Conservation (phyloP, 2,888 invertebrate species). For the Eristalinus sepulchralis region DNA sequence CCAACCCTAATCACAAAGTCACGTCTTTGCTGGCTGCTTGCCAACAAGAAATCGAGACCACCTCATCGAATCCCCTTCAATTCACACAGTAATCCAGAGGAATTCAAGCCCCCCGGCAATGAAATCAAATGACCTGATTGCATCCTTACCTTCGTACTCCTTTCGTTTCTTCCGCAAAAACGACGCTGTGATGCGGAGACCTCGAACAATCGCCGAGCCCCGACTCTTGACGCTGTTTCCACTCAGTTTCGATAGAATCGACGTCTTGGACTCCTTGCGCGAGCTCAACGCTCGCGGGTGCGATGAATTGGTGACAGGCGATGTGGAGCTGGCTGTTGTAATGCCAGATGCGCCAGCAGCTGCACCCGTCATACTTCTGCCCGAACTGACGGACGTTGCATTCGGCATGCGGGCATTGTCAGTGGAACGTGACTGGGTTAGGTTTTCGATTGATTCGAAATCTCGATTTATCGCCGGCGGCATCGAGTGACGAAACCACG, state of each 20-base stretch:
- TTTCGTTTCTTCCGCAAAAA: conserved; percentile 77
- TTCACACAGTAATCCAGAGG: background rate
- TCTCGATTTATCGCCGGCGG: conserved; percentile 78
- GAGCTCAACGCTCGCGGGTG: conserved; percentile 21
- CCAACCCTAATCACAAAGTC: background rate
- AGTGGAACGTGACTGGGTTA: conserved; percentile 74
- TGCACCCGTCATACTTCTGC: conserved; percentile 53
- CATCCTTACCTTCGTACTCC: conserved; percentile 79
- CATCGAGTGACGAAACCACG: conserved; percentile 79
- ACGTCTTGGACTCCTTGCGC: conserved; percentile 77
- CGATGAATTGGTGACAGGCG: conserved; percentile 49
- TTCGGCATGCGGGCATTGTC: conserved; percentile 74
- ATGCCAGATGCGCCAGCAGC: conserved; percentile 59
- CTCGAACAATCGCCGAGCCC: conserved; percentile 73
- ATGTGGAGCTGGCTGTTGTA: conserved; percentile 72
- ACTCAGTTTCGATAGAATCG: conserved; percentile 76
- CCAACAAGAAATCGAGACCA: background rate
- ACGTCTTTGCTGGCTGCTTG: background rate
- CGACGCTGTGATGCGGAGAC: conserved; percentile 78
- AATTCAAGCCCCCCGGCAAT: background rate
- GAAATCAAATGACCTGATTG: background rate
- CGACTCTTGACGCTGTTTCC: conserved; percentile 73
- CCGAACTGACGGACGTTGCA: conserved; percentile 75
- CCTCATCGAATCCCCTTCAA: background rate
- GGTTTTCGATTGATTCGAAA: conserved; percentile 78